A percentile compares a stretch with the other conserved stretches of the same genome.
Conservation (phyloP, 2,797 vertebrate genomes). For the Podarcis lilfordi region DNA sequence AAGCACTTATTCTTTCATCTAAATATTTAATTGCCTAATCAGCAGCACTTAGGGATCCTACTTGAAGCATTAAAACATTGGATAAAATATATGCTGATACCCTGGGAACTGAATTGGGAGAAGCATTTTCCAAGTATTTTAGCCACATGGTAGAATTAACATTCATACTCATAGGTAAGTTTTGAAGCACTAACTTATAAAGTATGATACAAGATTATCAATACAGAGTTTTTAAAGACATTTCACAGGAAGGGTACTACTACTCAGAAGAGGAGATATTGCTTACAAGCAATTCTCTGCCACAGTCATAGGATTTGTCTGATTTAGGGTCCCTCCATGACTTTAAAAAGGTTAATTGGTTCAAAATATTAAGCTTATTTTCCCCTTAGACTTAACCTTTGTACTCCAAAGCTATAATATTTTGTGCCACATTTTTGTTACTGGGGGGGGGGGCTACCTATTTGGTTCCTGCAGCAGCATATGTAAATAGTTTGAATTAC, state of each 20-base stretch:
- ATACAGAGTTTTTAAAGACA: conserved; percentile 15
- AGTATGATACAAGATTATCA: background rate
- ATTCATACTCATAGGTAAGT: accelerated
- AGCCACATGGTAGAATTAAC: background rate
- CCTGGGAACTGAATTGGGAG: background rate
- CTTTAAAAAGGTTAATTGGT: background rate
- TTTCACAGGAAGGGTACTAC: background rate
- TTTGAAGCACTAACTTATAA: background rate
- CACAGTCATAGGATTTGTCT: background rate
- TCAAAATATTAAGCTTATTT: background rate
- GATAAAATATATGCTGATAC: background rate
- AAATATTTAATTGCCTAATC: background rate
- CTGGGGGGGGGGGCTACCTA: background rate
- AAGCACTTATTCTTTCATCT: background rate
- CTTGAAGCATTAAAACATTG: background rate
- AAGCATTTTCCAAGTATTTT: background rate
- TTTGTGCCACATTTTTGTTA: background rate
- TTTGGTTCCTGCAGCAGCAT: background rate
- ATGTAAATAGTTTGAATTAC: background rate
- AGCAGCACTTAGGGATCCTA: background rate
- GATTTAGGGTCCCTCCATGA: background rate
- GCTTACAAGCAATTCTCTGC: background rate
- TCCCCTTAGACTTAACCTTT: background rate
- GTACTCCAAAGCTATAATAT: background rate
- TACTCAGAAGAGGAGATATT: background rate